These are phyloP conservation scores for Sminthurides aquaticus DNA, from an alignment of 2,888 invertebrate species.

Conservation along the genomic window DNA sequence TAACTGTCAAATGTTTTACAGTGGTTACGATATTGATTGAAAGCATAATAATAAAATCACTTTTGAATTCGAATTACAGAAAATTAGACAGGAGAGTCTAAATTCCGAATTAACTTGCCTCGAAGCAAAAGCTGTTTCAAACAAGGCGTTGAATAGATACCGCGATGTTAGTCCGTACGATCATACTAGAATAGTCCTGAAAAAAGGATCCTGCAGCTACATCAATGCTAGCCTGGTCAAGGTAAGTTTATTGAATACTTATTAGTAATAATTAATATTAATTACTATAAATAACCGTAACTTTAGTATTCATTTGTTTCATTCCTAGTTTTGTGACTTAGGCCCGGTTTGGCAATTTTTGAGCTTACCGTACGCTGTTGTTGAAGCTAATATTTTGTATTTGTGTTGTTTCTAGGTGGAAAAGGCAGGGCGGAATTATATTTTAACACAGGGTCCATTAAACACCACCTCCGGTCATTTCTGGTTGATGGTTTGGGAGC, in stretches of 20 bases:
- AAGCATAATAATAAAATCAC: no score
- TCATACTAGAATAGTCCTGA: conserved; percentile 76
- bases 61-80: conserved; percentile 52
- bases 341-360: no score
- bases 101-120: conserved; percentile 51
- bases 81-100: conserved; percentile 61
- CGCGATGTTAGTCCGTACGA: conserved; percentile 94
- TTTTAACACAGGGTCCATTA: conserved; percentile 91
- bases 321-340: no score
- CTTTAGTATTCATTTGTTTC: not conserved
- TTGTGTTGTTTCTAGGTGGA: conserved; percentile 56
- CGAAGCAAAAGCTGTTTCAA: conserved; percentile 69
- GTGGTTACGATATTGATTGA: no score
- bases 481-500: conserved; percentile 98
- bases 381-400: conserved; percentile 1
- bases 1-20: no score
- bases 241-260: conserved; percentile 51
- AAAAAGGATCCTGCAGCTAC: conserved; percentile 69
- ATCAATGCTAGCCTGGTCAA: conserved; percentile 89
- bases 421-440: conserved; percentile 77
- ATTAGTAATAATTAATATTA: not conserved
- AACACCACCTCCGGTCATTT: conserved; percentile 81
- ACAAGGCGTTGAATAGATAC: conserved; percentile 80
- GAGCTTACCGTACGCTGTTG: no score
- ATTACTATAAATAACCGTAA: not conserved